These are phyloP conservation scores for Orgyia antiqua DNA, from an alignment of 2,888 invertebrate species.

Conservation along the genomic window DNA sequence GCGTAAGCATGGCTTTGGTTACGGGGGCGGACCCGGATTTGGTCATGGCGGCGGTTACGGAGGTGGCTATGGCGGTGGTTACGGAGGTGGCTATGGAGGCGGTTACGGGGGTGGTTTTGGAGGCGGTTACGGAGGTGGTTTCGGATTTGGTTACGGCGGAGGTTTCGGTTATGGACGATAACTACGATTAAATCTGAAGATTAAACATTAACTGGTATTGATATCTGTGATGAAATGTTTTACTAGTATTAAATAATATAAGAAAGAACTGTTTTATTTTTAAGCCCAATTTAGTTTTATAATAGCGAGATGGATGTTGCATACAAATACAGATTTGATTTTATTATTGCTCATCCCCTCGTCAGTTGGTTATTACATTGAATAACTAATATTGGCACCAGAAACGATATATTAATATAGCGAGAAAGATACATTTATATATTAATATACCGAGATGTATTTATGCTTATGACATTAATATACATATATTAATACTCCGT, in stretches of 20 bases:
- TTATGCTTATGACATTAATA: no score
- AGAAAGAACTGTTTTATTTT: conserved; percentile 2
- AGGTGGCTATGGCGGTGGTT: conserved; percentile 10
- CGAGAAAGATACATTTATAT: no score
- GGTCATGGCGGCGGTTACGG: conserved; percentile 10
- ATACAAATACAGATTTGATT: no score
- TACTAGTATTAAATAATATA: conserved; percentile 7
- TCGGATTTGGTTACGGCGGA: conserved; percentile 11
- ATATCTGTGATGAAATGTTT: conserved; percentile 21
- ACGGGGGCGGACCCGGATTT: conserved; percentile 4
- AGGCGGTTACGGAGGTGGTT: conserved; percentile 9
- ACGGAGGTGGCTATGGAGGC: conserved; percentile 8
- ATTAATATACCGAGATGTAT: no score
- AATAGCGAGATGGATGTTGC: no score
- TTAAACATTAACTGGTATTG: conserved; percentile 9
- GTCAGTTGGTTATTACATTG: no score
- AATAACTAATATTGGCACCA: no score
- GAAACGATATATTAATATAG: no score
- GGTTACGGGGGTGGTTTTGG: conserved; percentile 15
- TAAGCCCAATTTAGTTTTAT: no score
- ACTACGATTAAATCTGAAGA: conserved; percentile 1
- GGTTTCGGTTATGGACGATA: conserved; percentile 17
- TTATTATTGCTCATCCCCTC: no score
- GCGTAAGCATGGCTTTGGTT: conserved; percentile 6
- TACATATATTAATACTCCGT: no score